phyloP scores from a whole-genome alignment of 2,113 vertebrate genomes.

The Probosciger aterrimus region DNA sequence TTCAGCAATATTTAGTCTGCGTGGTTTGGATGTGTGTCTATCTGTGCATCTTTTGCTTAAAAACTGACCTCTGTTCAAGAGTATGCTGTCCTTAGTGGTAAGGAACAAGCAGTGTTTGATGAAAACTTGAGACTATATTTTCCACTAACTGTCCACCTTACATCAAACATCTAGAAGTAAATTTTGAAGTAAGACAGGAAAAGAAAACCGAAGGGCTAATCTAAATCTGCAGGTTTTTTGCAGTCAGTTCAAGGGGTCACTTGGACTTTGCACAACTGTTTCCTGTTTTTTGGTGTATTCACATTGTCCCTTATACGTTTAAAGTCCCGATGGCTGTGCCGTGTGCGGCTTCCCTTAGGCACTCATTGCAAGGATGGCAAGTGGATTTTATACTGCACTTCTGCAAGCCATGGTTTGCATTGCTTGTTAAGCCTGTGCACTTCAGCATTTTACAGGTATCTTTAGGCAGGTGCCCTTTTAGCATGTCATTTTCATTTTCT shows the following conservation, averaged over 20 bases:
- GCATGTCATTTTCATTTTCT: neutral
- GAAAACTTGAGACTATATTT: neutral
- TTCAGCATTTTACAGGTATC: neutral
- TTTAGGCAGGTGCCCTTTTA: neutral
- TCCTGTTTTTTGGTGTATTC: neutral
- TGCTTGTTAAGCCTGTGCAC: neutral
- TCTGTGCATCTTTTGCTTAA: neutral
- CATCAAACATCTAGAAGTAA: neutral
- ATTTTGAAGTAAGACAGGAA: neutral
- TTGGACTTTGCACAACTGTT: neutral
- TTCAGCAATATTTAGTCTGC: neutral
- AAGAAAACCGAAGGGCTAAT: neutral
- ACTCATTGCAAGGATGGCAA: neutral
- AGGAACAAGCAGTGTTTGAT: neutral
- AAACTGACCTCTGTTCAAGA: neutral
- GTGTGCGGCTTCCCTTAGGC: neutral
- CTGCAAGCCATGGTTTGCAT: neutral
- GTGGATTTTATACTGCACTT: neutral
- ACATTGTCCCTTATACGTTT: neutral
- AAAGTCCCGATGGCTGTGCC: fast-evolving
- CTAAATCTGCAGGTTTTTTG: neutral
- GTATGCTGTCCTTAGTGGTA: neutral
- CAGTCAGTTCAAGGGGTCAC: neutral
- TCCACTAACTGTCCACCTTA: neutral
- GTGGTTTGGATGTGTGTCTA: neutral